Conservation (phyloP, 2,888 invertebrate genomes). For the Ophion obscuratus region DNA sequence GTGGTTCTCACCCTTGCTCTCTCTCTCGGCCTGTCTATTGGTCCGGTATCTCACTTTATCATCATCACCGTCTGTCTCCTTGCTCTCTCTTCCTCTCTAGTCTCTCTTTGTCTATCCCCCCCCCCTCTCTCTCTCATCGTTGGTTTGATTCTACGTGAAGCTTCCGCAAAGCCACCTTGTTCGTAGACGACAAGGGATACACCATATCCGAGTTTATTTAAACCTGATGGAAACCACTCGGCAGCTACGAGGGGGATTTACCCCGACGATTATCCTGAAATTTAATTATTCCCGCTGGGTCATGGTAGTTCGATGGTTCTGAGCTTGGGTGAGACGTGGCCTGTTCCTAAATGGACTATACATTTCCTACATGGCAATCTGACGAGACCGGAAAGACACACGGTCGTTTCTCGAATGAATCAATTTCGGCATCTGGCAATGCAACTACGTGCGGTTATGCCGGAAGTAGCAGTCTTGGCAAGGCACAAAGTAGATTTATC, state of each 20-base stretch:
- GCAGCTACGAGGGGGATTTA: conserved; percentile 79
- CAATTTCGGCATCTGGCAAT: no score
- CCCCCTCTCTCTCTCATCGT: not conserved
- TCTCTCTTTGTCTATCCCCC: not conserved
- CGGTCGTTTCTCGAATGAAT: no score
- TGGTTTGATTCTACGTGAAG: conserved; percentile 28
- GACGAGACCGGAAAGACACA: no score
- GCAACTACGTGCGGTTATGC: no score
- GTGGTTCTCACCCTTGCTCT: conserved; percentile 28
- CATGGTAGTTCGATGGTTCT: conserved; percentile 54
- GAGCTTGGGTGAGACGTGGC: not conserved
- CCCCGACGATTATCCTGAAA: conserved; percentile 82
- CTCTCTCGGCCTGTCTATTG: conserved; percentile 21
- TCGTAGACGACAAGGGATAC: conserved; percentile 35
- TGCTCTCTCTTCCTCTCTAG: not conserved
- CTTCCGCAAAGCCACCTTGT: conserved; percentile 45
- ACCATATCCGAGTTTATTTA: conserved; percentile 54
- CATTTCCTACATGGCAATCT: no score
- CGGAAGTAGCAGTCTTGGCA: no score
- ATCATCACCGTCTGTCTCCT: conserved; percentile 4
- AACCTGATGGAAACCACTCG: conserved; percentile 76
- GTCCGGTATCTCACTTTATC: conserved; percentile 11
- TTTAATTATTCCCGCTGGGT: conserved; percentile 81
- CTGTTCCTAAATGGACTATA: not conserved
- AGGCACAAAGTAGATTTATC: no score